These are phyloP conservation scores for Prosapia bicincta DNA, from an alignment of 2,888 invertebrate genomes.

Conservation along the genomic window DNA sequence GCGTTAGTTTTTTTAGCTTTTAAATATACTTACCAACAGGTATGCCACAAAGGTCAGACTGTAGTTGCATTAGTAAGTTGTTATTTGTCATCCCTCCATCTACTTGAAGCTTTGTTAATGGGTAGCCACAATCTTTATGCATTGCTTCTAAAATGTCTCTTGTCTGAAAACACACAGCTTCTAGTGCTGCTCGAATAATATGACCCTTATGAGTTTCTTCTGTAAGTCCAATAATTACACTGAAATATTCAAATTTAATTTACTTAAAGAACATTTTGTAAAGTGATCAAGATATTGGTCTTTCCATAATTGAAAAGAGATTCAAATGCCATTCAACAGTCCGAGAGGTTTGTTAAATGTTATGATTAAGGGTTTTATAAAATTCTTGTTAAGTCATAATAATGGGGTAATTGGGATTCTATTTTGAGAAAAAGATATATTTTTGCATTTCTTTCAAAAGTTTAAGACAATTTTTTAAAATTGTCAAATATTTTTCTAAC, in stretches of 20 bases:
- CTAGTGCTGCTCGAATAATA: conserved; percentile 85
- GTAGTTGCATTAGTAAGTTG: conserved; percentile 82
- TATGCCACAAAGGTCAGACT: conserved; percentile 87
- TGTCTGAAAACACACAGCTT: conserved; percentile 94
- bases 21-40: conserved; percentile 58
- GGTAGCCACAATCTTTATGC: conserved; percentile 73
- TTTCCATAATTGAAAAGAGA: too few relatives aligned
- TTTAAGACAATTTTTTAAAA: too few relatives aligned
- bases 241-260: conserved; percentile 47
- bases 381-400: too few relatives aligned
- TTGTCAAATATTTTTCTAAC: too few relatives aligned
- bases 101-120: conserved; percentile 69
- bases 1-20: background rate
- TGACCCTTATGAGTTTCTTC: conserved; percentile 78
- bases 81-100: conserved; percentile 95
- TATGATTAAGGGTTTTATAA: too few relatives aligned
- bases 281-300: too few relatives aligned
- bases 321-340: too few relatives aligned
- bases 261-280: too few relatives aligned
- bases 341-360: too few relatives aligned
- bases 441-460: too few relatives aligned
- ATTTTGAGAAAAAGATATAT: too few relatives aligned
- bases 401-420: too few relatives aligned
- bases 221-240: conserved; percentile 82
- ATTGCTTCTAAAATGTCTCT: conserved; percentile 80